Base-by-base conservation (phyloP, 2,888 invertebrate genomes). In the Drosophila quinaria region DNA sequence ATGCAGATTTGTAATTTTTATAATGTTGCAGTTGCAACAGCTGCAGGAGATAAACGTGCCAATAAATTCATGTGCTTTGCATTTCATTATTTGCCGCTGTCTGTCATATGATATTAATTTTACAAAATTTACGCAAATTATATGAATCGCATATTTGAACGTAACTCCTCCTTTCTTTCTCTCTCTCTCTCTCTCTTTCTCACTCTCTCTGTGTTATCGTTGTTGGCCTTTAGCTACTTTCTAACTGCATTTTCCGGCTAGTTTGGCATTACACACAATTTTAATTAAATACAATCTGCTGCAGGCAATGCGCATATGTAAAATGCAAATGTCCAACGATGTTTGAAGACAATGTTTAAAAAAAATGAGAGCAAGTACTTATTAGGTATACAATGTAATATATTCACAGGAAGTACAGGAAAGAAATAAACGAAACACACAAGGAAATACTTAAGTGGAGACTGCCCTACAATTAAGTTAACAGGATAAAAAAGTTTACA, bases 21-120 rank as follows among this genome's bases (percentile, higher is more conserved):
- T 56, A 77, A 62, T 77, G 62, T 62, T 67, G 60, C 71, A 71
- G 41, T 25, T 42, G 58, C 52, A 62, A 59, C 63, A 68, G 65
- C 72, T 66, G 66, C 65, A 69, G 29, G 63, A 80, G 86, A 86
- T 86, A 86, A 90, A 90, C 89, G 81, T 70, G 76, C 56, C 81
- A 76, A 90, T 86, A 86, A 86, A 90, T 90, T 80, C 86, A 76
- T 86, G 61, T 69, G 83, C 74, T 88, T 80, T 89, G 82, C 70
- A 74, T 78, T 75, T 77, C 74, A 84, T 70, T 89, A 90, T 82
- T 87, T 76, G 35, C 56, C 33, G 79, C 71, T 63, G 75, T 54
- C 61, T 75, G 62, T 80, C 80, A 70, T 47, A 51, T 22, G 79
- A 62, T 58, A 54, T 55, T 60, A 35, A 59, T 74, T 74, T 67